phyloP scores from a whole-genome alignment of 2,797 vertebrate genomes.

The Tokudaia tokunoshimensis region DNA sequence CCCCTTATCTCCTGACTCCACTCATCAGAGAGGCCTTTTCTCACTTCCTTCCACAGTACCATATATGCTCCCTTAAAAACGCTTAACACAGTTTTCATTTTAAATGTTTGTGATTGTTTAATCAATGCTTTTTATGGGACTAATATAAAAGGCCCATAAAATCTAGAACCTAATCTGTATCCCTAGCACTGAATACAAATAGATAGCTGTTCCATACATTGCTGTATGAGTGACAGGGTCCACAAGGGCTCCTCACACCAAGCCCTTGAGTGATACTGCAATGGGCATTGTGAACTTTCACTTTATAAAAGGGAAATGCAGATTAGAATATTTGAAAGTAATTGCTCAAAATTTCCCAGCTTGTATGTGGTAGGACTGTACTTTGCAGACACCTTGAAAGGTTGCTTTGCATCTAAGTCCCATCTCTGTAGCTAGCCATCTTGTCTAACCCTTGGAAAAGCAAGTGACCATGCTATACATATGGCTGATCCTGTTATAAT shows the following conservation, averaged over 20 bases:
- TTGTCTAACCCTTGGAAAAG: not conserved
- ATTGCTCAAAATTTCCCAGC: not conserved
- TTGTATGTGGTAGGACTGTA: not conserved
- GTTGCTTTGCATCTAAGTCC: not conserved
- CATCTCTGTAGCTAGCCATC: not conserved
- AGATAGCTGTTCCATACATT: not conserved
- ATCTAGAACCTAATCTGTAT: not conserved
- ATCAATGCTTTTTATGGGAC: not conserved
- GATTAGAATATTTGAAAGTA: not conserved
- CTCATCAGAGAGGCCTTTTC: not conserved
- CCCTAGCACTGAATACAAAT: not conserved
- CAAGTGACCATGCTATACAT: not conserved
- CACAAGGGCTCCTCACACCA: not conserved
- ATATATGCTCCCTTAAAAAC: not conserved
- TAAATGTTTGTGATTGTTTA: conserved; percentile 6
- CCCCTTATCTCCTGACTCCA: not conserved
- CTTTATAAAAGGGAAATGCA: not conserved
- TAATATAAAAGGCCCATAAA: not conserved
- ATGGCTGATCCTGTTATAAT: not conserved
- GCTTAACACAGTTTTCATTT: not conserved
- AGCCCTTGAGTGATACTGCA: not conserved
- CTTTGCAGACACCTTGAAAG: not conserved
- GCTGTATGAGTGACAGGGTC: not conserved
- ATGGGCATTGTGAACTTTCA: not conserved
- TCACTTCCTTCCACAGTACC: not conserved